Base-by-base conservation (phyloP, 1,140 invertebrate genomes). In the Ladona fulva region DNA sequence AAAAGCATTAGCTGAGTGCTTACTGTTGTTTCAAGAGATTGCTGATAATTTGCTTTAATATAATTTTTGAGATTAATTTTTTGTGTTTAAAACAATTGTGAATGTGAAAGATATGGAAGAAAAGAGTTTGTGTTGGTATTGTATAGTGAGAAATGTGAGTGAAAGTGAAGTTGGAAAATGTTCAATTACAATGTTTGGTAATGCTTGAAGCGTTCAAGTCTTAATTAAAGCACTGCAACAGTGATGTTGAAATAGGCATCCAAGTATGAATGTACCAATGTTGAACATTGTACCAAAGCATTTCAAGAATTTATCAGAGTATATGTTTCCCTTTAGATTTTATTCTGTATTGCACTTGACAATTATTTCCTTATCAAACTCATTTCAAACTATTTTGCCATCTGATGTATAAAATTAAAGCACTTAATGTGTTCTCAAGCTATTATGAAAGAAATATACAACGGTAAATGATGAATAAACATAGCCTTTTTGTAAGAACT, bases 131-230 rank as follows among this genome's bases (percentile, higher is more conserved):
- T 66, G 52, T 66, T 66, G 52, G 52, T 22, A 66, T 66, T 66
- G 52, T 66, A 16, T 19, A 66, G 52, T 66, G 52, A 66, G 52
- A 66, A 66, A 66, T 16, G n/a, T 66, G 52, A 19, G 52, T 66
- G 52, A 66, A 66, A 66, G 52, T 66, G 52, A 66, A 66, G 52
- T 66, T 66, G 14, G 14, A 66, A 66, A 66, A 66, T 66, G 52
- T 66, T 66, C 52, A 6, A 66, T 66, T 66, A 66, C n/a, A 66
- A 66, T 66, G 52, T 66, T 66, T 66, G 52, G 52, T 66, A 66
- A 66, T 16, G 52, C 52, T 66, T 66, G 52, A 66, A 66, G 52
- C n/a, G 52, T 66, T 22, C 1, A 37, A 37, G 29, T 37, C 29
- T 37, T 37, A 37, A 37, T 37, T 37, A 37, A 37, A 37, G 29